Percentiles rank a stretch among this genome's conserved stretches.
These are phyloP conservation scores for Tamias sibiricus DNA, from an alignment of 2,113 vertebrate species.

Conservation along the genomic window DNA sequence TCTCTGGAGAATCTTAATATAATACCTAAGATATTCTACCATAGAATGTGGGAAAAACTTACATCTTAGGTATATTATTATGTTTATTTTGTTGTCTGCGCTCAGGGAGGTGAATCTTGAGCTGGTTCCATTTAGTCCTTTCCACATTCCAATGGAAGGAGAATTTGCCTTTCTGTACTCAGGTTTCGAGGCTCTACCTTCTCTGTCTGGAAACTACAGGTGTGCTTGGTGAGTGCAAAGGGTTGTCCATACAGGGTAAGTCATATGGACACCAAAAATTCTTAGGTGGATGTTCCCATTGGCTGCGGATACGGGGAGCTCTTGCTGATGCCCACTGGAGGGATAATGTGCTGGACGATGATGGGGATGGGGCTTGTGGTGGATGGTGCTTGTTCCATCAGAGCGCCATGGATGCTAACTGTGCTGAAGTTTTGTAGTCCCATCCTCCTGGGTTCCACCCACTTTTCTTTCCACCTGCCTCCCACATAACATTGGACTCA, in stretches of 20 bases:
- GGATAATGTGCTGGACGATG: neutral
- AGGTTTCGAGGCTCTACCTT: neutral
- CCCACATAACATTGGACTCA: neutral
- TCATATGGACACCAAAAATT: neutral
- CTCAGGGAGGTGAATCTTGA: neutral
- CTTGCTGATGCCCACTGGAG: neutral
- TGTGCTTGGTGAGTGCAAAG: neutral
- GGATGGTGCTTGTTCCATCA: neutral
- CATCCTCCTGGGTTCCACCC: neutral
- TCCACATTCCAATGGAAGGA: neutral
- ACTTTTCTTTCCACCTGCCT: neutral
- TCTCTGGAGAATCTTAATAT: neutral
- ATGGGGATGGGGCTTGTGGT: neutral
- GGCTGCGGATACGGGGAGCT: neutral
- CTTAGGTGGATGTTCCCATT: neutral
- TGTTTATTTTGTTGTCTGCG: neutral
- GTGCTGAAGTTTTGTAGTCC: neutral
- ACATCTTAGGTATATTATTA: neutral
- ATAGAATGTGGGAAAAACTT: neutral
- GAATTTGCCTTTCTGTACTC: neutral
- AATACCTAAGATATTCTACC: neutral
- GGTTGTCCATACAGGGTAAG: neutral
- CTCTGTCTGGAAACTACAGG: neutral
- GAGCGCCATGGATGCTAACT: neutral
- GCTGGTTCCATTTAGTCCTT: neutral